phyloP scores from a whole-genome alignment of 2,888 invertebrate genomes.

The Philopedon plagiatum region DNA sequence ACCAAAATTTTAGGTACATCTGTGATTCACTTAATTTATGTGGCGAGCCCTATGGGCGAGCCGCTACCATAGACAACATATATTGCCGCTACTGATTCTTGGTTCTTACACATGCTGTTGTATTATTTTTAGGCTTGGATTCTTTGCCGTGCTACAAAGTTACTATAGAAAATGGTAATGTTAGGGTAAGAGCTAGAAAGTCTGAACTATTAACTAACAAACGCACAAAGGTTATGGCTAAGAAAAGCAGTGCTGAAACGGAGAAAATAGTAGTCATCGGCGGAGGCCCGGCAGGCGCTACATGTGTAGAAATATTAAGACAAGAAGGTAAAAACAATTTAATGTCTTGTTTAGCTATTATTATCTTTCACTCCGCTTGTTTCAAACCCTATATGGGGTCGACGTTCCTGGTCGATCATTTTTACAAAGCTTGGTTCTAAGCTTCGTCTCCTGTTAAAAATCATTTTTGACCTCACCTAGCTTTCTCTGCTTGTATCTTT shows the following conservation, averaged over 20 bases:
- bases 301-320: conserved; percentile 91
- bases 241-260: conserved; percentile 68
- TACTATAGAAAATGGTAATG: conserved; percentile 74
- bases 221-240: conserved; percentile 76
- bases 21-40: no score
- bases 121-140: conserved; percentile 74
- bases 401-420: no score
- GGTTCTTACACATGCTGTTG: no score
- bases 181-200: conserved; percentile 79
- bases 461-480: no score
- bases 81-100: no score
- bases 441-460: no score
- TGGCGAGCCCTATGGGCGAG: no score
- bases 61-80: no score
- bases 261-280: conserved; percentile 82
- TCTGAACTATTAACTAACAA: conserved; percentile 74
- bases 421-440: no score
- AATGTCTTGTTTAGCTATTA: not conserved
- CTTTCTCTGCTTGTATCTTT: no score
- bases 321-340: conserved; percentile 75
- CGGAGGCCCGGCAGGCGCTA: conserved; percentile 89
- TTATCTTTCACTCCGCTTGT: no score
- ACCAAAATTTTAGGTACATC: no score
- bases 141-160: conserved; percentile 87
- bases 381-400: not conserved